phyloP scores from a whole-genome alignment of 2,113 vertebrate genomes.

The Sitta europaea region DNA sequence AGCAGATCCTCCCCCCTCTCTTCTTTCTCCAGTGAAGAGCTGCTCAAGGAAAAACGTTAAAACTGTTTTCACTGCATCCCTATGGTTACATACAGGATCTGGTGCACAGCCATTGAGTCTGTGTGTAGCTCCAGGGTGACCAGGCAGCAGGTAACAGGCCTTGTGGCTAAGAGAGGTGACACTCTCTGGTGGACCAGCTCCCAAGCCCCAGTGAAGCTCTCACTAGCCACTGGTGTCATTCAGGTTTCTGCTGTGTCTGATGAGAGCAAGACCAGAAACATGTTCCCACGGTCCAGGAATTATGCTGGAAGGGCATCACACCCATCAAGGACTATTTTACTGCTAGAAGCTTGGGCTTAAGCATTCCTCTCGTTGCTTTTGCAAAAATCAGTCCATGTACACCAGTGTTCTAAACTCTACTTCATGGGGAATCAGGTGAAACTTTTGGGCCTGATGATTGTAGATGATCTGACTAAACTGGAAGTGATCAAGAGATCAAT shows the following conservation, averaged over 20 bases:
- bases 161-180: not conserved
- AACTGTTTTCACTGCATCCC: not conserved
- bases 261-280: not conserved
- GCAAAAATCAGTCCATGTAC: not conserved
- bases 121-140: not conserved
- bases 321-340: fast-evolving
- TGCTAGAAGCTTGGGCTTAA: not conserved
- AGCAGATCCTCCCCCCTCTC: not conserved
- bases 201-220: not conserved
- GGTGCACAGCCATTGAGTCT: fast-evolving
- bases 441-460: not conserved
- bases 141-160: not conserved
- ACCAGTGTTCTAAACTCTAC: not conserved
- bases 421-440: not conserved
- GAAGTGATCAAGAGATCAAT: not conserved
- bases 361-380: not conserved
- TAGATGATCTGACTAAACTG: not conserved
- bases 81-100: fast-evolving
- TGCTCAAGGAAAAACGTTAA: not conserved
- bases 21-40: not conserved
- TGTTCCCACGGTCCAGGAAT: not conserved
- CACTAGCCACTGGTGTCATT: not conserved
- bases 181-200: not conserved
- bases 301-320: not conserved
- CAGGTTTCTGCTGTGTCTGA: not conserved